Evolutionary conservation across 2,888 invertebrate genomes (phyloP).

Genomic region (Coremacera marginata): DNA sequence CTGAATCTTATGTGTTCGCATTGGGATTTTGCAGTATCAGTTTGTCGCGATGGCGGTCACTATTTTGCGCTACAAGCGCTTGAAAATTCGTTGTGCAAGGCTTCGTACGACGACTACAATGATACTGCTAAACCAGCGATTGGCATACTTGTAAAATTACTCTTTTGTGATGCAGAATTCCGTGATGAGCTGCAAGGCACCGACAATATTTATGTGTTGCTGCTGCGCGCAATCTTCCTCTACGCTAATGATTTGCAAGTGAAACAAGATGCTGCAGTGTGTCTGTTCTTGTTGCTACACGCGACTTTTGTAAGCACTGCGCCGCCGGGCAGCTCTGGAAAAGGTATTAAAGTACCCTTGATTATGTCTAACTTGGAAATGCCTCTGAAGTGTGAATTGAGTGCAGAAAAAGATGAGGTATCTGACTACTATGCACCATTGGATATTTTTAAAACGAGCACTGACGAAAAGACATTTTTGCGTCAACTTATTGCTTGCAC

Average conservation of each 20-base stretch:
- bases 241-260: conserved; percentile 56
- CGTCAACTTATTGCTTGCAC: conserved; percentile 50
- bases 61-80: conserved; percentile 54
- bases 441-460: conserved; percentile 28
- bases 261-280: conserved; percentile 57
- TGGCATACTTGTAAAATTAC: conserved; percentile 59
- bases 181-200: conserved; percentile 56
- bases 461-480: conserved; percentile 49
- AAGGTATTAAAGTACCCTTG: conserved; percentile 52
- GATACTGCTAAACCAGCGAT: conserved; percentile 59
- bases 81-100: conserved; percentile 53
- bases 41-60: conserved; percentile 54
- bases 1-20: conserved; percentile 62
- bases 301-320: conserved; percentile 52
- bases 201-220: conserved; percentile 55
- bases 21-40: conserved; percentile 51
- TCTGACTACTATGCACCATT: neutral
- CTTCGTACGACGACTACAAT: conserved; percentile 51
- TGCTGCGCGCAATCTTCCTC: conserved; percentile 60
- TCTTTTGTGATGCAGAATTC: conserved; percentile 55
- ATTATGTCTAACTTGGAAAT: conserved; percentile 50
- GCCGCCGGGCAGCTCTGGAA: conserved; percentile 34
- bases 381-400: conserved; percentile 57
- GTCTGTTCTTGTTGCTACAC: conserved; percentile 61
- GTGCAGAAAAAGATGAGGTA: conserved; percentile 32